These are phyloP conservation scores for Hypselothyrea guttata DNA, from an alignment of 2,888 invertebrate species.

Conservation along the genomic window DNA sequence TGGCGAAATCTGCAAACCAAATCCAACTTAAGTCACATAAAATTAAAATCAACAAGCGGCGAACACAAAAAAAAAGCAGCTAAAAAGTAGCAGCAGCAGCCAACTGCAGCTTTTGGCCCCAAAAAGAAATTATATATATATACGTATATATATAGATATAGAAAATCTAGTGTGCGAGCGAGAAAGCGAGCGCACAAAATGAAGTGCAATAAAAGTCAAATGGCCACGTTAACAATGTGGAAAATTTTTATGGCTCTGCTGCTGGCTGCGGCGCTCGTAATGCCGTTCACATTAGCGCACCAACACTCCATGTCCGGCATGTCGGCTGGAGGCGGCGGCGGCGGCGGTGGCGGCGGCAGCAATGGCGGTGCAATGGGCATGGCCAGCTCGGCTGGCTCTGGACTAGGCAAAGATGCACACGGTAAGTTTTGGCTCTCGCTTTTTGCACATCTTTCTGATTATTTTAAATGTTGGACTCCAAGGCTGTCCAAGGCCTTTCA, in stretches of 20 bases:
- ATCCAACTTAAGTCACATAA: slow-evolving; percentile 78
- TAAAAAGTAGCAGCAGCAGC: slow-evolving; percentile 18
- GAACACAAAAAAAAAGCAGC: slow-evolving; percentile 30
- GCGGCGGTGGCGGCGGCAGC: slow-evolving; percentile 45
- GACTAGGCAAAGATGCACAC: slow-evolving; percentile 78
- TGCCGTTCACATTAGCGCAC: slow-evolving; percentile 77
- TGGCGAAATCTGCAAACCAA: slow-evolving; percentile 69
- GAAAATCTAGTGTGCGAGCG: not conserved
- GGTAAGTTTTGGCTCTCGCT: slow-evolving; percentile 70
- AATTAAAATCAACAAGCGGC: slow-evolving; percentile 76
- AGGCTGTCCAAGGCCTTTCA: slow-evolving; percentile 26
- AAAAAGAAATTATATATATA: slow-evolving; percentile 32
- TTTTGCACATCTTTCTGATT: slow-evolving; percentile 57
- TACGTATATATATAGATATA: slow-evolving; percentile 11
- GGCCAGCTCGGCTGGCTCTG: slow-evolving; percentile 22
- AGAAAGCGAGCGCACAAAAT: slow-evolving; percentile 55
- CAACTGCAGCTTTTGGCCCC: slow-evolving; percentile 40
- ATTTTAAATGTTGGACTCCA: slow-evolving; percentile 63
- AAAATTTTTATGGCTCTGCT: slow-evolving; percentile 79
- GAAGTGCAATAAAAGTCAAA: slow-evolving; percentile 82
- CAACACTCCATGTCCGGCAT: slow-evolving; percentile 72
- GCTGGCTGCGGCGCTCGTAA: slow-evolving; percentile 55
- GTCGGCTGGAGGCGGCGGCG: slow-evolving; percentile 24
- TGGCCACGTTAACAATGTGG: slow-evolving; percentile 81
- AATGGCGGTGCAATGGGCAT: slow-evolving; percentile 41